Conservation (phyloP, 2,113 vertebrate species). For the Fukomys damarensis region DNA sequence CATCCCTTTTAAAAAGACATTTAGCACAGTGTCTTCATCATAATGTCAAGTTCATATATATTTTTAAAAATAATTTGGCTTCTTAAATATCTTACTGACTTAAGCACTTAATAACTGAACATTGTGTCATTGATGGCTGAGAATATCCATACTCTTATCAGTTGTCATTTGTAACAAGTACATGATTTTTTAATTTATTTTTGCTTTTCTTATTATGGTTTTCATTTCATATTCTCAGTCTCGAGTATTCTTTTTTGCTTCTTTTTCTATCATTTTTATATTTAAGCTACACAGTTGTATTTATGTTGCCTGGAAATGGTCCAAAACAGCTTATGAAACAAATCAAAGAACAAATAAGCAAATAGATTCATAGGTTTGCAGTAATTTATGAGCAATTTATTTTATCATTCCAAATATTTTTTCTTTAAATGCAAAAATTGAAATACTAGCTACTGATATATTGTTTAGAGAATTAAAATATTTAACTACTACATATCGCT, state of each 20-base stretch:
- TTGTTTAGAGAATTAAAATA: constrained; percentile 26
- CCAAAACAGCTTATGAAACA: background rate
- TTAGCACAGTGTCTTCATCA: background rate
- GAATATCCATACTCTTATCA: background rate
- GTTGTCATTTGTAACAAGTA: background rate
- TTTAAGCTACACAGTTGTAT: background rate
- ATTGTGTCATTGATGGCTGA: background rate
- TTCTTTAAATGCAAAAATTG: background rate
- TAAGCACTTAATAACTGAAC: background rate
- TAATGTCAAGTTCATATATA: background rate
- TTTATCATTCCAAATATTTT: background rate
- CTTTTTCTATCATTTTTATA: background rate
- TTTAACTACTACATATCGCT: background rate
- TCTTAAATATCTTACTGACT: background rate
- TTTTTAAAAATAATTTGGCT: background rate
- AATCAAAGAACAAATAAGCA: background rate
- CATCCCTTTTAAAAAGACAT: background rate
- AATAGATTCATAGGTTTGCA: background rate
- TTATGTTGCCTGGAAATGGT: background rate
- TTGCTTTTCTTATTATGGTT: background rate
- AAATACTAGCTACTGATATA: background rate
- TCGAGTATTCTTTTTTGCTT: background rate
- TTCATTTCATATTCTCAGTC: background rate
- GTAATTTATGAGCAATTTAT: background rate
- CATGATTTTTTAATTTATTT: background rate